Evolutionary conservation across 2,113 vertebrate genomes (phyloP).

Genomic region (Falco punctatus): DNA sequence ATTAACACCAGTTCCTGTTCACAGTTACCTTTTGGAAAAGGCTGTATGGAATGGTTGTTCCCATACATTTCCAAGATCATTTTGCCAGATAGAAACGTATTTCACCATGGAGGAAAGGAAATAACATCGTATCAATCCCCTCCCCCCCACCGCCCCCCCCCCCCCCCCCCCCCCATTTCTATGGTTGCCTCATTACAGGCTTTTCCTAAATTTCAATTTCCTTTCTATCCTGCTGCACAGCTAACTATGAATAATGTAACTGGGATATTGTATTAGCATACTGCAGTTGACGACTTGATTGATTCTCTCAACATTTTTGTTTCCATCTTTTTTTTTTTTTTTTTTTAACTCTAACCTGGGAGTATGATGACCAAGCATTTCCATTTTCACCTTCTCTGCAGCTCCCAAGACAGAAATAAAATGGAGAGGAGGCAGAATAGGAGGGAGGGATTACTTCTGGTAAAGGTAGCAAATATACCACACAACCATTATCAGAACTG

Average conservation of each 20-base stretch:
- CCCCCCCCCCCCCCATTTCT: neutral
- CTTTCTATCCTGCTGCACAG: neutral
- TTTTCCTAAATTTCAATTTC: neutral
- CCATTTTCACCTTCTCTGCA: constrained; percentile 26
- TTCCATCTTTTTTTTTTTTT: neutral
- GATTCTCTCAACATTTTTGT: neutral
- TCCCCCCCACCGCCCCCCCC: too few relatives aligned
- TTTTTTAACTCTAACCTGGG: neutral
- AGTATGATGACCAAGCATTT: constrained; percentile 33
- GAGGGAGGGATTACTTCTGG: neutral
- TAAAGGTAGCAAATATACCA: neutral
- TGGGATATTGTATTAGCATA: neutral
- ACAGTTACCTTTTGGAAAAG: neutral
- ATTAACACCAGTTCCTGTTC: neutral
- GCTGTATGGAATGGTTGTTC: neutral
- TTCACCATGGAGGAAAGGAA: neutral
- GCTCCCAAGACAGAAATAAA: neutral
- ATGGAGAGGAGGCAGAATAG: neutral
- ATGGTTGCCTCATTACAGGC: neutral
- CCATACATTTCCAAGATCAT: neutral
- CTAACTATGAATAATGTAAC: neutral
- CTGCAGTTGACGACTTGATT: neutral
- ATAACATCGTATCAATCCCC: neutral
- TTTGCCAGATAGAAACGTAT: neutral
- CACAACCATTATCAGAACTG: neutral